Conservation (phyloP, 1,140 invertebrate genomes). For the Drosophila lacteicornis region DNA sequence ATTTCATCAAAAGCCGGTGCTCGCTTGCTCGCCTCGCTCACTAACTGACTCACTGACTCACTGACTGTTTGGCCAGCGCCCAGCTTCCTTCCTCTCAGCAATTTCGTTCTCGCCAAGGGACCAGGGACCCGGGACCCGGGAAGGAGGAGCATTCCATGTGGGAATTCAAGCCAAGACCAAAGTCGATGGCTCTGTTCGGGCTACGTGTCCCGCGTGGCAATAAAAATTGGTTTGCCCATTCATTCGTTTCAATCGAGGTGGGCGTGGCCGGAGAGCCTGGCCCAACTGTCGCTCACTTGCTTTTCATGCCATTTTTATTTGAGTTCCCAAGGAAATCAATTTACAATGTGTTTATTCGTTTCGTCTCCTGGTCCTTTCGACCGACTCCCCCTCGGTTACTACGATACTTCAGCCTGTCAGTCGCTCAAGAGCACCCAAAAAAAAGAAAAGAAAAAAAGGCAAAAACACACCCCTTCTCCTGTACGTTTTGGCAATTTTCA, state of each 20-base stretch:
- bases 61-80: slow-evolving; percentile 25
- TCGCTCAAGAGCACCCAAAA: slow-evolving; percentile 1
- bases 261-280: slow-evolving; percentile 14
- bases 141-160: slow-evolving; percentile 39
- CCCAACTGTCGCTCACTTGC: slow-evolving; percentile 71
- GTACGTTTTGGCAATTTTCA: slow-evolving; percentile 73
- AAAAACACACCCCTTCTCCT: background rate
- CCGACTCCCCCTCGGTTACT: slow-evolving; percentile 54
- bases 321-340: slow-evolving; percentile 83
- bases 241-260: slow-evolving; percentile 77
- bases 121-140: no score
- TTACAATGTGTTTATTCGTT: slow-evolving; percentile 84
- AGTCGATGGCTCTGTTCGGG: slow-evolving; percentile 42
- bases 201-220: slow-evolving; percentile 83
- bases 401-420: slow-evolving; percentile 41
- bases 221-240: slow-evolving; percentile 84
- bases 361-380: slow-evolving; percentile 55
- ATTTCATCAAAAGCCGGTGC: slow-evolving; percentile 75
- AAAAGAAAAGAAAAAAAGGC: background rate
- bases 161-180: slow-evolving; percentile 71
- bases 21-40: slow-evolving; percentile 26
- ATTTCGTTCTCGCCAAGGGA: slow-evolving; percentile 59
- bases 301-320: slow-evolving; percentile 83
- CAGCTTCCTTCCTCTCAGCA: slow-evolving; percentile 66
- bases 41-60: slow-evolving; percentile 7